A percentile compares a stretch with the other conserved stretches of the same genome.
Evolutionary conservation across 2,888 invertebrate species (phyloP).

Genomic region (Patella pellucida): DNA sequence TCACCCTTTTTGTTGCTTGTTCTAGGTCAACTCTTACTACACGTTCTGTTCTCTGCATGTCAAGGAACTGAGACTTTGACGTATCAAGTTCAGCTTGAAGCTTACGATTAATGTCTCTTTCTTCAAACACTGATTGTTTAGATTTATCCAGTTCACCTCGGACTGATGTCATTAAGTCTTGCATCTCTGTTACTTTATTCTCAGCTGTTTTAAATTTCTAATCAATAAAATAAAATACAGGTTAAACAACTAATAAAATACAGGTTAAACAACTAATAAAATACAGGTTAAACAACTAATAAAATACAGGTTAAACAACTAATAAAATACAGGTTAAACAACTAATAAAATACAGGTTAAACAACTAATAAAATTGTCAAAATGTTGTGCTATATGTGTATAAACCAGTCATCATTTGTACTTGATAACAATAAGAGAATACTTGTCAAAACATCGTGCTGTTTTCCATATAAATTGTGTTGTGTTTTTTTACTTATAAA

Average conservation of each 20-base stretch:
- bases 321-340: too few relatives aligned
- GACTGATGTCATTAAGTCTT: conserved; percentile 55
- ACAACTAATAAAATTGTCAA: too few relatives aligned
- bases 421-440: too few relatives aligned
- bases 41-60: conserved; percentile 67
- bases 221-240: background rate
- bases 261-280: too few relatives aligned
- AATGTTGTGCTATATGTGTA: too few relatives aligned
- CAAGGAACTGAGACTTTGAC: conserved; percentile 56
- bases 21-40: conserved; percentile 67
- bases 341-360: too few relatives aligned
- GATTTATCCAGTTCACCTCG: conserved; percentile 63
- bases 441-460: too few relatives aligned
- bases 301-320: too few relatives aligned
- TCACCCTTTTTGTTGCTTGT: conserved; percentile 65
- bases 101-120: conserved; percentile 58
- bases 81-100: conserved; percentile 57
- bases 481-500: too few relatives aligned
- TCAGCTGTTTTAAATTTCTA: conserved; percentile 69
- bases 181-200: conserved; percentile 60
- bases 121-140: conserved; percentile 50
- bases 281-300: too few relatives aligned
- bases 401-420: too few relatives aligned
- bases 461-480: too few relatives aligned
- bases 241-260: background rate